Evolutionary conservation across 1,140 invertebrate species (phyloP), one percentile per base, ranked within the genome.

Genomic region (Listronotus bonariensis): DNA sequence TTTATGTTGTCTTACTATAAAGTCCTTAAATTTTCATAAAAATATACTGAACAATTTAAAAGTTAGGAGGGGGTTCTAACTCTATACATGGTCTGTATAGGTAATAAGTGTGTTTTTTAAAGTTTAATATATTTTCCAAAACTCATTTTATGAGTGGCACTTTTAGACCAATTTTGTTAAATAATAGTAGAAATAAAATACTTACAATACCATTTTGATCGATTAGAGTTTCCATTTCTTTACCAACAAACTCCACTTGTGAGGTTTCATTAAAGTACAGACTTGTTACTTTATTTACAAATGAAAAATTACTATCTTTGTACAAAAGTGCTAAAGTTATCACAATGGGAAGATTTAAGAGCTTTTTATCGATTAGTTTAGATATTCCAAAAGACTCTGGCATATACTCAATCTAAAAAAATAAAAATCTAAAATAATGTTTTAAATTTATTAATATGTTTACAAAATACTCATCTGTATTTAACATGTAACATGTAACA

Each of bases 321-420:
- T 75, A 77, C 36, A 76, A 58, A 36, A 74, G 40, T 42, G 61
- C 57, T 17, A 78, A 55, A 31, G 72, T 72, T 41, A 72, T 60
- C n/a, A 74, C 67, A 58, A 71, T 69, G 12, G 68, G 69, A 32
- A 76, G 66, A 67, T 74, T 73, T 14, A 77, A 45, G 26, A 76
- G 57, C 59, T 71, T 70, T 10, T 46, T 65, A 17, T 76, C 65
- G 57, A 72, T 55, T 53, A 76, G 49, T 61, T 69, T 67, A 45
- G 70, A 59, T 32, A 74, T 45, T 14, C 70, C 70, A 58, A 67
- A 67, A 12, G 55, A 48, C 52, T 70, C 55, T n/a, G 56, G 14
- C 73, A 78, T 77, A 66, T 61, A 77, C 64, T 78, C 75, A 38
- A 18, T 41, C 74, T 76, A 45, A 66, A 75, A 74, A 53, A 38